phyloP scores from a whole-genome alignment of 2,888 invertebrate species.

The Drosophila austrosaltans region DNA sequence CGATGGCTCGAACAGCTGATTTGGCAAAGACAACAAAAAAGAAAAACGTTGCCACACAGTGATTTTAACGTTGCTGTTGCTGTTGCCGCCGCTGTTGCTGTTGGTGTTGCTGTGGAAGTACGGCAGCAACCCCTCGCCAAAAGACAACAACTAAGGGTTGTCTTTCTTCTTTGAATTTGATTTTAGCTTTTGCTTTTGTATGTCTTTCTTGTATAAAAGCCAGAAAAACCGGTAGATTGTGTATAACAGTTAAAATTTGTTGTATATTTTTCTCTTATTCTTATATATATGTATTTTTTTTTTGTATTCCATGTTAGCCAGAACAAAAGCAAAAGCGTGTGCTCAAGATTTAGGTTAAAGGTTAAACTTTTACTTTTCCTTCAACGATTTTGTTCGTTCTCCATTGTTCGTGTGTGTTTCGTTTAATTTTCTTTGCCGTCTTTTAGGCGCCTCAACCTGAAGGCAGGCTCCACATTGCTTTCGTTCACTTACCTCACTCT shows the following conservation, averaged over 20 bases:
- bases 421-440: constrained; percentile 58
- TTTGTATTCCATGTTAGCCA: background rate
- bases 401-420: constrained; percentile 23
- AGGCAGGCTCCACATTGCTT: background rate
- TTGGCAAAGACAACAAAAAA: constrained; percentile 10
- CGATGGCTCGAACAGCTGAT: constrained; percentile 41
- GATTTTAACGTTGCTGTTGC: constrained; percentile 13
- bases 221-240: constrained; percentile 58
- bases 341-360: constrained; percentile 75
- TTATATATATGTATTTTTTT: background rate
- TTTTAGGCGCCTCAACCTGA: constrained; percentile 60
- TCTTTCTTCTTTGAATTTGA: constrained; percentile 31
- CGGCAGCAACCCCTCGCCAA: background rate
- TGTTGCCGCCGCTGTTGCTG: background rate
- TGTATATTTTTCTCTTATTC: background rate
- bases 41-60: constrained; percentile 7
- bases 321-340: constrained; percentile 47
- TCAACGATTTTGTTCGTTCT: background rate
- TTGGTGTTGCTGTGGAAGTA: background rate
- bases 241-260: constrained; percentile 49
- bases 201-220: constrained; percentile 44
- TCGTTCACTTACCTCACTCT: background rate
- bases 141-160: constrained; percentile 53
- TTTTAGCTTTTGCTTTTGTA: constrained; percentile 18
- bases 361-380: constrained; percentile 73